Evolutionary conservation across 2,797 vertebrate genomes (phyloP).

Genomic region (Phrynocephalus vlangalii): DNA sequence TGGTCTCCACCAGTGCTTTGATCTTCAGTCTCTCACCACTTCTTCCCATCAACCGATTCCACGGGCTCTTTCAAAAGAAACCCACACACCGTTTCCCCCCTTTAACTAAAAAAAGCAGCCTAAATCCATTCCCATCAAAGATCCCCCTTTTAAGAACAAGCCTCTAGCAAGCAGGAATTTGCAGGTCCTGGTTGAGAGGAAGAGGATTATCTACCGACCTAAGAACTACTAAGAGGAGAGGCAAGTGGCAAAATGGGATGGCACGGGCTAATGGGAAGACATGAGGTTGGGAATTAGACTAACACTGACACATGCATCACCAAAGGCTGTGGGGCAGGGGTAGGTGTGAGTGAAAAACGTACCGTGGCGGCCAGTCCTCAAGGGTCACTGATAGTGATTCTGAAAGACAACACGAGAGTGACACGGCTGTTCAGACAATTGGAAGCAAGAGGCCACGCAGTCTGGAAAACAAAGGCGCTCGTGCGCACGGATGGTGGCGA

Average conservation of each 20-base stretch:
- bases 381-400: slow-evolving; percentile 99
- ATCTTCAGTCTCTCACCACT: neutral
- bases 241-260: slow-evolving; percentile 61
- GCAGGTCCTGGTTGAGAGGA: neutral
- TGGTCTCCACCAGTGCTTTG: too few species aligned
- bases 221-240: slow-evolving; percentile 65
- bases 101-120: neutral
- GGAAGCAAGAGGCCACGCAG: slow-evolving; percentile 69
- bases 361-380: slow-evolving; percentile 94
- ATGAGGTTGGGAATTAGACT: slow-evolving; percentile 47
- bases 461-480: slow-evolving; percentile 53
- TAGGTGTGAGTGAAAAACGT: slow-evolving; percentile 83
- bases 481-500: slow-evolving; percentile 20
- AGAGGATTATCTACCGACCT: neutral
- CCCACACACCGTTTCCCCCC: neutral
- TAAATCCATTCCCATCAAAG: slow-evolving; percentile 3
- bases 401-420: slow-evolving; percentile 94
- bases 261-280: slow-evolving; percentile 45
- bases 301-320: slow-evolving; percentile 79
- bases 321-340: slow-evolving; percentile 19
- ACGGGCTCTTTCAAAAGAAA: slow-evolving; percentile 17
- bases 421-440: slow-evolving; percentile 84
- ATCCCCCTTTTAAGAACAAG: slow-evolving; percentile 56
- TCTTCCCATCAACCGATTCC: slow-evolving; percentile 1
- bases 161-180: slow-evolving; percentile 55